These are phyloP conservation scores for Periparus ater DNA, from an alignment of 2,797 vertebrate genomes.

Conservation along the genomic window DNA sequence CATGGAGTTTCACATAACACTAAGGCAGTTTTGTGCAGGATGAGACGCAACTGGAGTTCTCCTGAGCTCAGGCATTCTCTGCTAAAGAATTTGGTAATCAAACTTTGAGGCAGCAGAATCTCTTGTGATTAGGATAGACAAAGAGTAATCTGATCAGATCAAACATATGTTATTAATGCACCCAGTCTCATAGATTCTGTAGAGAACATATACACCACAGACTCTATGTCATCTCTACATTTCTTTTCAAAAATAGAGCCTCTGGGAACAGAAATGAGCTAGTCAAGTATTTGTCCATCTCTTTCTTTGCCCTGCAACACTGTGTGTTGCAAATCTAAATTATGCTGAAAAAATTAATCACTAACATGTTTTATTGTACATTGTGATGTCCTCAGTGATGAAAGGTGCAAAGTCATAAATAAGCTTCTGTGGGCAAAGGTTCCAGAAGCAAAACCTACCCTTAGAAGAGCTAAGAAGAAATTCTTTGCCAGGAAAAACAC, in stretches of 20 bases:
- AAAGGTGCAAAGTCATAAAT: neutral
- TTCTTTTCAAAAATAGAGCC: neutral
- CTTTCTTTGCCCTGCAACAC: neutral
- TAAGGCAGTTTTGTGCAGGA: neutral
- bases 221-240: rapidly evolving
- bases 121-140: neutral
- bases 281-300: neutral
- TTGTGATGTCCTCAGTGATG: neutral
- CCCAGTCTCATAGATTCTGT: rapidly evolving
- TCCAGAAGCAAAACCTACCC: neutral
- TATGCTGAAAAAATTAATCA: neutral
- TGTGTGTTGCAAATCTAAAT: neutral
- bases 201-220: rapidly evolving
- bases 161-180: rapidly evolving
- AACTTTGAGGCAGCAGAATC: neutral
- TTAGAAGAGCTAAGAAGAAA: rapidly evolving
- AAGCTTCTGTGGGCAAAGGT: neutral
- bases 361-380: neutral
- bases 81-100: neutral
- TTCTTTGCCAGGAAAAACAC: neutral
- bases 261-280: neutral
- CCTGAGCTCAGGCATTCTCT: neutral
- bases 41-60: neutral
- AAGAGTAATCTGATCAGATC: neutral
- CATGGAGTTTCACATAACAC: neutral